phyloP scores from a whole-genome alignment of 2,888 invertebrate species.

The Ephialtes manifestator region DNA sequence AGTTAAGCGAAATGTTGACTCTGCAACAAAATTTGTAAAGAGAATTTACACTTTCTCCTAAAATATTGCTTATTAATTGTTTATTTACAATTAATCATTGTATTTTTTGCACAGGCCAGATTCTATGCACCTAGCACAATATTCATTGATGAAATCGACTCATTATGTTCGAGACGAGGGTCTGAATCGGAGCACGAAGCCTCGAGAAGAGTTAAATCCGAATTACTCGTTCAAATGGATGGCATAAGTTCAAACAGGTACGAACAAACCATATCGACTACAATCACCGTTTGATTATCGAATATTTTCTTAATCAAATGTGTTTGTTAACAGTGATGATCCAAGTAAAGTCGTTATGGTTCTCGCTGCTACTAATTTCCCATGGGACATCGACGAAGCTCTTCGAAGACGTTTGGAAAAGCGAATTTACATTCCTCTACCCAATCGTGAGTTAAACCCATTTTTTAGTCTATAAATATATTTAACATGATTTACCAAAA shows the following conservation, averaged over 20 bases:
- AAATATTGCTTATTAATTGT: not conserved
- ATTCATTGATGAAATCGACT: slow-evolving; percentile 99
- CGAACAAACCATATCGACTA: not conserved
- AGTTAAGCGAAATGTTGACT: not conserved
- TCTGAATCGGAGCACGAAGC: slow-evolving; percentile 99
- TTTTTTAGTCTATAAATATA: not conserved
- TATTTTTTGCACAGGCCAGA: slow-evolving; percentile 89
- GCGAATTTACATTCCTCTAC: slow-evolving; percentile 98
- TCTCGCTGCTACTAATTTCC: slow-evolving; percentile 99
- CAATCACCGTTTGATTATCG: slow-evolving; percentile 64
- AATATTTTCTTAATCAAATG: not conserved
- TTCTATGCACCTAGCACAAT: slow-evolving; percentile 99
- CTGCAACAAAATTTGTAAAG: not conserved
- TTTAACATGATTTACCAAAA: not conserved
- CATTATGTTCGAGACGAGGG: slow-evolving; percentile 97
- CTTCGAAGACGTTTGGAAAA: slow-evolving; percentile 97
- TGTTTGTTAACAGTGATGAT: slow-evolving; percentile 83
- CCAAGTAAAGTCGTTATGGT: slow-evolving; percentile 96
- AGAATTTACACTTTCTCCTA: not conserved
- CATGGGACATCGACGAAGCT: slow-evolving; percentile 99
- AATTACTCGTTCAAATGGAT: slow-evolving; percentile 99
- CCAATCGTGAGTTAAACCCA: slow-evolving; percentile 90
- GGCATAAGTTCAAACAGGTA: slow-evolving; percentile 92
- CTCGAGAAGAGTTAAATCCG: slow-evolving; percentile 98
- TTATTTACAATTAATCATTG: not conserved